Evolutionary conservation across 2,888 invertebrate species (phyloP).

Genomic region (Aquatica leii): DNA sequence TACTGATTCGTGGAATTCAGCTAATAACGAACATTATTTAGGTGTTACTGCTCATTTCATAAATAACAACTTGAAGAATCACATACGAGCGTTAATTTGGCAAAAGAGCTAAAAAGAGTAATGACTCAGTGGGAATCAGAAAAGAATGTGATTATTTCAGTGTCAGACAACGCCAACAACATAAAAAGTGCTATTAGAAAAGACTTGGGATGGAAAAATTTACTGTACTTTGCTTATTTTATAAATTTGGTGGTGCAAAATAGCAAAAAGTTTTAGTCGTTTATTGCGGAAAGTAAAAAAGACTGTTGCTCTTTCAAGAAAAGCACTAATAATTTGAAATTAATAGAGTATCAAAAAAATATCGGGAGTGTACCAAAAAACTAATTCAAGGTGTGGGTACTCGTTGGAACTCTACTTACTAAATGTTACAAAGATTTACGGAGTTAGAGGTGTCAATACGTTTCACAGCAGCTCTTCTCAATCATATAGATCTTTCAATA

Average conservation of each 20-base stretch:
- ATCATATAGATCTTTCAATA: too few relatives aligned
- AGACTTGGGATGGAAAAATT: slow-evolving; percentile 39
- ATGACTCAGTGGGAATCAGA: slow-evolving; percentile 36
- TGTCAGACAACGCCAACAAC: slow-evolving; percentile 48
- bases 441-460: not conserved
- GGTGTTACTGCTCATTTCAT: slow-evolving; percentile 49
- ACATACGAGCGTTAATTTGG: too few relatives aligned
- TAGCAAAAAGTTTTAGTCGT: slow-evolving; percentile 10
- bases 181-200: slow-evolving; percentile 43
- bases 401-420: not conserved
- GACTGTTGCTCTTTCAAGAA: slow-evolving; percentile 40
- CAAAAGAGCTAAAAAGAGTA: slow-evolving; percentile 24
- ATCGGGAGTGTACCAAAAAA: not conserved
- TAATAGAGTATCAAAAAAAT: slow-evolving; percentile 23
- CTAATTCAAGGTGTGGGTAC: not conserved
- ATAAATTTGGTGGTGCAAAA: slow-evolving; percentile 47
- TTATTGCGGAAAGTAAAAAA: slow-evolving; percentile 35
- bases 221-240: slow-evolving; percentile 48
- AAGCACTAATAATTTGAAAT: slow-evolving; percentile 27
- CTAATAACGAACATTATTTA: slow-evolving; percentile 46
- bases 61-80: slow-evolving; percentile 36
- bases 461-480: not conserved
- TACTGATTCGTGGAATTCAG: slow-evolving; percentile 51
- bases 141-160: slow-evolving; percentile 43
- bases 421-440: not conserved